Conservation (phyloP, 1,140 invertebrate genomes). For the Conus betulinus region DNA sequence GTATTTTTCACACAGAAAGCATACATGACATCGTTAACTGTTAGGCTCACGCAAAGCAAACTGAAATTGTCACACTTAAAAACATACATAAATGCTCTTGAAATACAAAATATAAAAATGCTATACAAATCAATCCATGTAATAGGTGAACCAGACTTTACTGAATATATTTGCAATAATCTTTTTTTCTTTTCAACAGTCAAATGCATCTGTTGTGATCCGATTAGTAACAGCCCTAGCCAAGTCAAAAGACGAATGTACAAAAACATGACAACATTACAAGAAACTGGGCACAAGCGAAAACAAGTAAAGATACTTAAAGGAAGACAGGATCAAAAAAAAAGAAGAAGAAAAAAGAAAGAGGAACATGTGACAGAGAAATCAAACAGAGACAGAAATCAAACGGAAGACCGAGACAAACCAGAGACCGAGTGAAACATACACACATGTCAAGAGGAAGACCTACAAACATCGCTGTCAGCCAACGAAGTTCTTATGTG, state of each 20-base stretch:
- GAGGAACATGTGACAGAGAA: too few relatives aligned
- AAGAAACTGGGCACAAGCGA: not conserved
- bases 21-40: too few relatives aligned
- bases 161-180: not conserved
- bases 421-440: too few relatives aligned
- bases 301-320: not conserved
- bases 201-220: not conserved
- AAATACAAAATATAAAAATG: not conserved
- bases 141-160: too few relatives aligned
- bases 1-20: too few relatives aligned
- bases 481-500: too few relatives aligned
- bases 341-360: not conserved
- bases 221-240: too few relatives aligned
- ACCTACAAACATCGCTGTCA: too few relatives aligned
- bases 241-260: not conserved
- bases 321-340: conserved; percentile 1
- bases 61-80: not conserved
- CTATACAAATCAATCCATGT: too few relatives aligned
- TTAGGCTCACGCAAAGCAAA: not conserved
- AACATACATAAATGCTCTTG: not conserved
- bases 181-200: not conserved
- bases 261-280: not conserved
- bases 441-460: too few relatives aligned
- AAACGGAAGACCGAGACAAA: too few relatives aligned
- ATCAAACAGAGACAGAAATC: too few relatives aligned